Evolutionary conservation across 1,140 invertebrate species (phyloP).

Genomic region (Parasteatoda tepidariorum): DNA sequence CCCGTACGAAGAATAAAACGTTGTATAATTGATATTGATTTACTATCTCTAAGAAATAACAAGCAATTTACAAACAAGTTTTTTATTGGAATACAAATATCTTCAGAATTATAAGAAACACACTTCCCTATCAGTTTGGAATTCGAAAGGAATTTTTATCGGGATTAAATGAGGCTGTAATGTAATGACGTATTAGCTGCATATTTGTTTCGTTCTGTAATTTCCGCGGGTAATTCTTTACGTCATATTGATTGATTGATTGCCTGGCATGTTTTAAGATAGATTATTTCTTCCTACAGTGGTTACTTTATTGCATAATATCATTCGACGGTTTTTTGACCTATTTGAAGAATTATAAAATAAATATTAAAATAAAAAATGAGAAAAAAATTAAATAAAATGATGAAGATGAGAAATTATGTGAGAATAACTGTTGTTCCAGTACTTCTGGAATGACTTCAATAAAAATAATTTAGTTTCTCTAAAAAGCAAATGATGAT

Average conservation of each 20-base stretch:
- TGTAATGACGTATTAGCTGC: not conserved
- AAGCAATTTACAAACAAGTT: too few relatives aligned
- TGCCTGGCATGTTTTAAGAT: not conserved
- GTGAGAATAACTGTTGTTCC: too few relatives aligned
- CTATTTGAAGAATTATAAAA: not conserved
- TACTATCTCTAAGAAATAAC: too few relatives aligned
- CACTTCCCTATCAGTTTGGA: not conserved
- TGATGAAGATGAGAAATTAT: too few relatives aligned
- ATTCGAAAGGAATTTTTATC: not conserved
- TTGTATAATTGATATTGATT: too few relatives aligned
- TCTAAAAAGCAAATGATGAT: too few relatives aligned
- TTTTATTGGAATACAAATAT: too few relatives aligned
- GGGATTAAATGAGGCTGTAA: not conserved
- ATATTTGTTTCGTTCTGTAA: not conserved
- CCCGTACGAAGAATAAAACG: too few relatives aligned
- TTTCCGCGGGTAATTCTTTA: not conserved
- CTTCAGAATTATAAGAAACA: too few relatives aligned
- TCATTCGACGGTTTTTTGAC: not conserved
- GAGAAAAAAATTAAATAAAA: too few relatives aligned
- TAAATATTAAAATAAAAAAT: not conserved
- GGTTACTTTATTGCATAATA: not conserved
- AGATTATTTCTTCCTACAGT: not conserved
- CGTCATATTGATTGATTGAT: not conserved
- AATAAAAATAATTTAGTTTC: too few relatives aligned
- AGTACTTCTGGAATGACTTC: too few relatives aligned